Percentiles rank a stretch among this genome's conserved stretches.
phyloP scores from a whole-genome alignment of 2,797 vertebrate species.

The Pangasius sanitwongsei region DNA sequence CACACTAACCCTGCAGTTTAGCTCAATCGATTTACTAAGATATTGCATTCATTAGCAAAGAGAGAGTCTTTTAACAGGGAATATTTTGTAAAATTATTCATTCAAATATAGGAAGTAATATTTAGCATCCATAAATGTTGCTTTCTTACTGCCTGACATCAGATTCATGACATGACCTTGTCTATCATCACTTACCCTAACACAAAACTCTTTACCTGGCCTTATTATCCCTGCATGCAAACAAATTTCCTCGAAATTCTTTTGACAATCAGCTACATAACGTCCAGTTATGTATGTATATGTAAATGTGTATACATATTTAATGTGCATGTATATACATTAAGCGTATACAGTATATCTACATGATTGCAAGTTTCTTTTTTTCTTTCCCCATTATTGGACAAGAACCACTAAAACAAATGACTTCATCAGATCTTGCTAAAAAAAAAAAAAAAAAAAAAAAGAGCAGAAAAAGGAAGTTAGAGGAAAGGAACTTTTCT shows the following conservation, averaged over 20 bases:
- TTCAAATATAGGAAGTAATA: background rate
- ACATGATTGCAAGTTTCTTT: slow-evolving; percentile 22
- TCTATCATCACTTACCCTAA: background rate
- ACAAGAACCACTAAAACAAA: slow-evolving; percentile 71
- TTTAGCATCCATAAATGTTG: background rate
- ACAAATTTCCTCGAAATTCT: slow-evolving; percentile 21
- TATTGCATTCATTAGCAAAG: background rate
- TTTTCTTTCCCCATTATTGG: slow-evolving; percentile 54
- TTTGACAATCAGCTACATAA: slow-evolving; percentile 66
- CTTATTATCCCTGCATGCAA: slow-evolving; percentile 67
- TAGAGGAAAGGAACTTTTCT: slow-evolving; percentile 60
- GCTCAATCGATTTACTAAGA: background rate
- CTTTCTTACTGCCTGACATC: slow-evolving; percentile 68
- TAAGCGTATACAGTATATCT: background rate
- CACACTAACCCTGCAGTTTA: background rate
- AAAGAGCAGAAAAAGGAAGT: slow-evolving; percentile 59
- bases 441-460: slow-evolving; percentile 60
- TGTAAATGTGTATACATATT: slow-evolving; percentile 77
- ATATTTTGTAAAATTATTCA: background rate
- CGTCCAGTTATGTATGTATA: slow-evolving; percentile 70
- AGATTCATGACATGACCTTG: slow-evolving; percentile 51
- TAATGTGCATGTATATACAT: slow-evolving; percentile 64
- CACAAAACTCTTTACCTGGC: slow-evolving; percentile 64
- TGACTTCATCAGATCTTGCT: slow-evolving; percentile 65
- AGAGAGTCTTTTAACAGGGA: background rate